Percentiles rank a stretch among this genome's conserved stretches.
Evolutionary conservation across 2,113 vertebrate genomes (phyloP).

Genomic region (Anolis carolinensis): DNA sequence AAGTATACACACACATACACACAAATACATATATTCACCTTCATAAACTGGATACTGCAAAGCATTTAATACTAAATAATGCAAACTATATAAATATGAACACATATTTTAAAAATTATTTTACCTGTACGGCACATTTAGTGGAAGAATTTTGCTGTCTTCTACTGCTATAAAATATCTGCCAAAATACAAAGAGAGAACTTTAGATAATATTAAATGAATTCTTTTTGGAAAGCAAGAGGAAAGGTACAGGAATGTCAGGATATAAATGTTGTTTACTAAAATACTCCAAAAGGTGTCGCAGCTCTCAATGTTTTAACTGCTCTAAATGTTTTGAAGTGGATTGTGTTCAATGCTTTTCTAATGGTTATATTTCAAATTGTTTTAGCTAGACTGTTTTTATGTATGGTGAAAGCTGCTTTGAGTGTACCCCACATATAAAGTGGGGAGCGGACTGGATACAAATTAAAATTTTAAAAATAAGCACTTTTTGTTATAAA

Average conservation of each 20-base stretch:
- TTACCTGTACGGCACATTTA: conserved; percentile 84
- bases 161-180: conserved; percentile 90
- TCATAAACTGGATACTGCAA: neutral
- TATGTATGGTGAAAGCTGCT: no score
- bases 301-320: no score
- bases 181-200: conserved; percentile 40
- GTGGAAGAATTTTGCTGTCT: conserved; percentile 80
- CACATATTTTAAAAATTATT: conserved; percentile 21
- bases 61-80: neutral
- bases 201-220: neutral
- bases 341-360: no score
- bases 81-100: neutral
- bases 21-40: neutral
- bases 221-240: neutral
- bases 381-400: no score
- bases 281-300: no score
- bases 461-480: no score
- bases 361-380: no score
- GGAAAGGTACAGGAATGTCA: neutral
- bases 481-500: no score
- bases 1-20: no score
- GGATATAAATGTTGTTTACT: neutral
- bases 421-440: no score
- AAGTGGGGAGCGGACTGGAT: no score
- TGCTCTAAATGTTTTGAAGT: no score